These are phyloP conservation scores for Apodemia hepburni DNA, from an alignment of 2,888 invertebrate species.

Conservation along the genomic window DNA sequence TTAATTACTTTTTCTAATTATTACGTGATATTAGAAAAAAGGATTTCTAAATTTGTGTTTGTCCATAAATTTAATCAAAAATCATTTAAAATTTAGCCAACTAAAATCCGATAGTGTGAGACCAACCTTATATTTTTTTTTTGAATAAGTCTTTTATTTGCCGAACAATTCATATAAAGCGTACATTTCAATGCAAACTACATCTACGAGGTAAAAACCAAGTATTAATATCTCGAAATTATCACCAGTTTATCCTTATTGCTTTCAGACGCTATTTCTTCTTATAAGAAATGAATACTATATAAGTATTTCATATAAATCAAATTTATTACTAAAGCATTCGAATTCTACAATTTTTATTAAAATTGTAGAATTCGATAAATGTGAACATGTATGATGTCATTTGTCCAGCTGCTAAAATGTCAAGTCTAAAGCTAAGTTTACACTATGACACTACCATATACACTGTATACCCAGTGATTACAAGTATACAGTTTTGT, in stretches of 20 bases:
- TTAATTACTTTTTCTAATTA: too few relatives aligned
- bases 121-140: background rate
- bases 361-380: background rate
- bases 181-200: constrained; percentile 6
- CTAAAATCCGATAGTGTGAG: background rate
- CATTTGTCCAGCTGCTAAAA: background rate
- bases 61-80: background rate
- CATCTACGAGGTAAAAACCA: background rate
- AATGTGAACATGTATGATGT: background rate
- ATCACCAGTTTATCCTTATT: constrained; percentile 6
- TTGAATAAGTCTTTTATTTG: background rate
- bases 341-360: too few relatives aligned
- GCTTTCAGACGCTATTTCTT: background rate
- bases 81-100: background rate
- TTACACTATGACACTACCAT: too few relatives aligned
- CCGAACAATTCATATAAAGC: background rate
- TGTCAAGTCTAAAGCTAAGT: background rate
- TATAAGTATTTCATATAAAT: background rate
- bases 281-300: background rate
- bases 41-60: too few relatives aligned
- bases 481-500: background rate
- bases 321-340: background rate
- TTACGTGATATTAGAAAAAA: too few relatives aligned
- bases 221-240: background rate
- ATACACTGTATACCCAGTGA: background rate